Evolutionary conservation across 1,140 invertebrate species (phyloP).

Genomic region (Trichomalopsis sarcophagae): DNA sequence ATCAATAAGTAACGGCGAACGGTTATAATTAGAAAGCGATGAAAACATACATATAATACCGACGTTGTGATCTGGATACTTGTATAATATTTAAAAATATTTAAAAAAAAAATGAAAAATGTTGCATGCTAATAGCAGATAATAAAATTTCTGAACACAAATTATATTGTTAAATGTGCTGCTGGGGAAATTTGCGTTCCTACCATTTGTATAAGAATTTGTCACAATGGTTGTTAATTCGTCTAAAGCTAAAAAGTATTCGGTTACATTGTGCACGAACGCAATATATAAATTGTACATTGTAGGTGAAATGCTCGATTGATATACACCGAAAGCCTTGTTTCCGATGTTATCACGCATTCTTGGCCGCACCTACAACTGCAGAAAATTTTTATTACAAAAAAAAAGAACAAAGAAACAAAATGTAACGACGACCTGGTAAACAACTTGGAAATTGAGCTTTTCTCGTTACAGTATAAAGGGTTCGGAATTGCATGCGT

Average conservation of each 20-base stretch:
- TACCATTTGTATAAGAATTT: background rate
- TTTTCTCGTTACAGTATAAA: slow-evolving; percentile 24
- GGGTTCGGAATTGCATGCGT: background rate
- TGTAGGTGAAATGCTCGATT: background rate
- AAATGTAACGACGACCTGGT: background rate
- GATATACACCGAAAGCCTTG: background rate
- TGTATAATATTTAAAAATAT: background rate
- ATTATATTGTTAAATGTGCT: slow-evolving; percentile 27
- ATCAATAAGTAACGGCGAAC: slow-evolving; percentile 66
- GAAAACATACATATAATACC: background rate
- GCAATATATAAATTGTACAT: background rate
- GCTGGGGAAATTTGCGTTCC: slow-evolving; percentile 17
- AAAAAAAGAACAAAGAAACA: background rate
- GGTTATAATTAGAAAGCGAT: slow-evolving; percentile 27
- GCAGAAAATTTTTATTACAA: background rate
- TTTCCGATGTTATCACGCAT: too few species aligned
- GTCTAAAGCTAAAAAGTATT: background rate
- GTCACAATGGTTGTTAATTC: background rate
- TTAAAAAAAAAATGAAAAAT: background rate
- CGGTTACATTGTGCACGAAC: background rate
- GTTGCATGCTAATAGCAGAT: slow-evolving; percentile 5
- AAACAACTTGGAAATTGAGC: slow-evolving; percentile 17
- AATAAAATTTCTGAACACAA: background rate
- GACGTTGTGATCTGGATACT: background rate
- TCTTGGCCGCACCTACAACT: background rate